Percentiles rank a stretch among this genome's conserved stretches.
phyloP scores from a whole-genome alignment of 2,888 invertebrate species.

The Drosophila kambysellisi region DNA sequence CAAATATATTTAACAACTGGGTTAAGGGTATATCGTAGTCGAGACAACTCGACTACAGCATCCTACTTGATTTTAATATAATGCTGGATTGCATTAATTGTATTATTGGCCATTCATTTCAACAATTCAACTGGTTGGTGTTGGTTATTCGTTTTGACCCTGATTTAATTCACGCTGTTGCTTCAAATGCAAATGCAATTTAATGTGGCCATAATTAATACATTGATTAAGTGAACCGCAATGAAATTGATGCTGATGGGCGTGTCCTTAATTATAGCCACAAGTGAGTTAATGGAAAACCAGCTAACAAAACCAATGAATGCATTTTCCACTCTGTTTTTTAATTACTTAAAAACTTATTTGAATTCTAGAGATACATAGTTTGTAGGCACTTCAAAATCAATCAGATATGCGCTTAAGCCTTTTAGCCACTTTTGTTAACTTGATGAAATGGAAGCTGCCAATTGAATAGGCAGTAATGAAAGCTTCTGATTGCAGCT shows the following conservation, averaged over 20 bases:
- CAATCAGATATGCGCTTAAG: not conserved
- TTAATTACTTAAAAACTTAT: slow-evolving; percentile 33
- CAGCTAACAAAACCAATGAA: slow-evolving; percentile 5
- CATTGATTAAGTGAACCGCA: slow-evolving; percentile 50
- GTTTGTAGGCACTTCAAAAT: not conserved
- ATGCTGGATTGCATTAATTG: not conserved
- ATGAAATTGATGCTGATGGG: slow-evolving; percentile 44
- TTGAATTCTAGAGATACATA: not conserved
- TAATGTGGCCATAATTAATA: slow-evolving; percentile 47
- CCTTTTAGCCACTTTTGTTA: not conserved
- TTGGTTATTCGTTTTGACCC: slow-evolving; percentile 2
- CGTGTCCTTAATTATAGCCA: slow-evolving; percentile 10
- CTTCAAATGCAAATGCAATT: slow-evolving; percentile 51
- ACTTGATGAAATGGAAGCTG: not conserved
- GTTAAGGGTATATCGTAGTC: too few relatives aligned
- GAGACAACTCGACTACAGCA: too few relatives aligned
- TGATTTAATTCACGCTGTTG: slow-evolving; percentile 32
- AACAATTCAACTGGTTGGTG: slow-evolving; percentile 21
- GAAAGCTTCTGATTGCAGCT: not conserved
- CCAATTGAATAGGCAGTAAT: not conserved
- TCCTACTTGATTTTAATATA: too few relatives aligned
- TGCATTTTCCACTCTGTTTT: slow-evolving; percentile 23
- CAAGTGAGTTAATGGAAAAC: slow-evolving; percentile 38
- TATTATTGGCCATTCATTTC: not conserved
- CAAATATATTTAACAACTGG: too few relatives aligned